Percentiles rank a stretch among this genome's conserved stretches.
phyloP scores from a whole-genome alignment of 2,113 vertebrate species.

The Silurus meridionalis region DNA sequence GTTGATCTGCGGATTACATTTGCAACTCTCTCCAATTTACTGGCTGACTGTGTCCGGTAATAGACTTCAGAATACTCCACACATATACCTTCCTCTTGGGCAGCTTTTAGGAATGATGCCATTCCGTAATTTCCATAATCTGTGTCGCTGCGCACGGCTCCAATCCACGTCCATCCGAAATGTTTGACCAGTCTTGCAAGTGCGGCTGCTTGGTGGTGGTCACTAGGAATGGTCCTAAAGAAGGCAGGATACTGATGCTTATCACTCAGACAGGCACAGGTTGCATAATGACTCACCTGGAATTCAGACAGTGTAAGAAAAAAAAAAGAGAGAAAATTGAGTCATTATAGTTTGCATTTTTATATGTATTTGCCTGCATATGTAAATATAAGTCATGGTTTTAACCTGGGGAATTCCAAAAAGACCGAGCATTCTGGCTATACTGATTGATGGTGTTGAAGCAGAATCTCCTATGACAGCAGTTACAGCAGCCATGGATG shows the following conservation, averaged over 20 bases:
- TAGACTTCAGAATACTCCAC: conserved; percentile 69
- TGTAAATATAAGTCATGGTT: not conserved
- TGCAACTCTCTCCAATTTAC: conserved; percentile 63
- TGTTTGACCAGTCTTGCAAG: conserved; percentile 67
- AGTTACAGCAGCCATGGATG: conserved; percentile 43
- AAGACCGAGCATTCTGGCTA: conserved; percentile 61
- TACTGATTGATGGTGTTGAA: conserved; percentile 68
- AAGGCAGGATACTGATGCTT: conserved; percentile 67
- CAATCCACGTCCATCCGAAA: conserved; percentile 76
- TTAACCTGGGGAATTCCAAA: conserved; percentile 68
- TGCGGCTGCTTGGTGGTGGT: conserved; percentile 69
- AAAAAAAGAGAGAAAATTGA: not conserved
- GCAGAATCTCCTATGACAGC: conserved; percentile 66
- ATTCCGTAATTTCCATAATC: conserved; percentile 74
- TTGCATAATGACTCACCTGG: conserved; percentile 75
- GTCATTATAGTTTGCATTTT: not conserved
- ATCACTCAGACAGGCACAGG: conserved; percentile 71
- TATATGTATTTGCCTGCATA: not conserved
- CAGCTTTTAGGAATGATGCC: conserved; percentile 64
- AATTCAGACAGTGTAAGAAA: not conserved
- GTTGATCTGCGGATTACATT: conserved; percentile 69
- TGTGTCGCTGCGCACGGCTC: conserved; percentile 68
- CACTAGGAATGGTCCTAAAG: conserved; percentile 75
- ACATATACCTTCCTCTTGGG: conserved; percentile 65
- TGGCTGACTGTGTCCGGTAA: conserved; percentile 55